Evolutionary conservation across 1,140 invertebrate species (phyloP), one percentile per base, ranked within the genome.

Genomic region (Drosophila ambigua): DNA sequence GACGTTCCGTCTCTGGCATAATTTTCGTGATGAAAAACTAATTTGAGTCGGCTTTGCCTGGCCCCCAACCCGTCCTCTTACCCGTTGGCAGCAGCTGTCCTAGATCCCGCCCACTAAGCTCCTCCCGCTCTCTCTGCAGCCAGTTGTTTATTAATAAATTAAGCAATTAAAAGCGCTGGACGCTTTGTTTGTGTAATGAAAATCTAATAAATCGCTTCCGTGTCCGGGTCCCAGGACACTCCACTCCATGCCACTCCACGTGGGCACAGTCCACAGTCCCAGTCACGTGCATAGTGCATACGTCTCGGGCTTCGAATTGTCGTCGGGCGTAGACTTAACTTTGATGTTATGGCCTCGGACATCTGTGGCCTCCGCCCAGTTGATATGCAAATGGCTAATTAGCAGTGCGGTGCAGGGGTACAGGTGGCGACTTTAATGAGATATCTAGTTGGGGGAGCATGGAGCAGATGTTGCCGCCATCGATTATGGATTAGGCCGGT

Each of bases 111-210:
- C 24, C 20, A 20, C 20, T 20, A 20, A 20, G 20, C 20, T 20
- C 20, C 15, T 15, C 48, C 52, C 50, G 4, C 39, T 45, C 41
- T 57, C 49, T 3, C 9, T n/a, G n/a, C 31, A 0, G 1, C 9
- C 41, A 13, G 7, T 77, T 76, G 69, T 69, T 87, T 87, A 87
- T 85, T 85, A 82, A 85, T 85, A 85, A 85, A 85, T 85, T 81
- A 87, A 82, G 82, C 82, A 85, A 87, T 85, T 85, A 85, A 87
- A 87, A 75, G 82, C 62, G 69, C 55, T 72, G 74, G 49, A 77
- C 69, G 76, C 74, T 81, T 85, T 85, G 82, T 85, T 87, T 87
- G 66, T 65, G 72, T 78, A 77, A 87, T 85, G 78, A 78, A 84
- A 85, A 85, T 85, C 82, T 67, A 85, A 85, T 85, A 78, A 85